Percentiles rank a stretch among this genome's conserved stretches.
Evolutionary conservation across 1,140 invertebrate species (phyloP).

Genomic region (Saccostrea echinata): DNA sequence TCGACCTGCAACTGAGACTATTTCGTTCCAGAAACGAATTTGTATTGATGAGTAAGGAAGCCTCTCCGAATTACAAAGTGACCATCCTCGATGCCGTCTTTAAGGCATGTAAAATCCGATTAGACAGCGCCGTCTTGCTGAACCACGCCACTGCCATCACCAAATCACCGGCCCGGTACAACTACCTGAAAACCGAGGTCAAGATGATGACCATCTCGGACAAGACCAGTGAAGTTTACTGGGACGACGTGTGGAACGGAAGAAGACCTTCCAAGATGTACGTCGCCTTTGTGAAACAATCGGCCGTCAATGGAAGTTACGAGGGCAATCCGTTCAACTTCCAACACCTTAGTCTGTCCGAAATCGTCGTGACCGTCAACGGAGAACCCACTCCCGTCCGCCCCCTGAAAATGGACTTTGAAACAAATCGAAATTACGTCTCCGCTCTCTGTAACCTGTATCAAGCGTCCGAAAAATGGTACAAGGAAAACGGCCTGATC

Average conservation of each 20-base stretch:
- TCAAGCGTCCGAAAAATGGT: constrained; percentile 37
- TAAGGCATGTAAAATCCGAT: constrained; percentile 49
- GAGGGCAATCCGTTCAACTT: constrained; percentile 52
- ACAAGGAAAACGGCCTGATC: neutral
- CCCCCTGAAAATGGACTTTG: constrained; percentile 13
- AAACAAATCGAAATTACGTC: constrained; percentile 25
- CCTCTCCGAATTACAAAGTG: constrained; percentile 46
- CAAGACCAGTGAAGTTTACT: neutral
- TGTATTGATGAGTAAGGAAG: constrained; percentile 47
- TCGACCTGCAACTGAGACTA: constrained; percentile 53
- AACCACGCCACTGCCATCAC: constrained; percentile 40
- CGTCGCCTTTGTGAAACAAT: constrained; percentile 44
- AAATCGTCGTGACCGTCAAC: constrained; percentile 10
- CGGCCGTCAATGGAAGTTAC: constrained; percentile 51
- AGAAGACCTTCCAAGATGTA: constrained; percentile 29
- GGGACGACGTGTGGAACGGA: constrained; percentile 36
- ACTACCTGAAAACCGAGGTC: constrained; percentile 28
- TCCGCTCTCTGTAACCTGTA: constrained; percentile 29
- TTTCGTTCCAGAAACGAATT: constrained; percentile 46
- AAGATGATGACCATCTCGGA: constrained; percentile 39
- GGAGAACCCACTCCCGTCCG: neutral
- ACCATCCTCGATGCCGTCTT: constrained; percentile 38
- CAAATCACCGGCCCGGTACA: constrained; percentile 19
- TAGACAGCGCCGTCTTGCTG: constrained; percentile 40
- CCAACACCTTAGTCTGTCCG: constrained; percentile 35